These are phyloP conservation scores for Bhutanitis thaidina DNA, from an alignment of 2,888 invertebrate genomes.

Conservation along the genomic window DNA sequence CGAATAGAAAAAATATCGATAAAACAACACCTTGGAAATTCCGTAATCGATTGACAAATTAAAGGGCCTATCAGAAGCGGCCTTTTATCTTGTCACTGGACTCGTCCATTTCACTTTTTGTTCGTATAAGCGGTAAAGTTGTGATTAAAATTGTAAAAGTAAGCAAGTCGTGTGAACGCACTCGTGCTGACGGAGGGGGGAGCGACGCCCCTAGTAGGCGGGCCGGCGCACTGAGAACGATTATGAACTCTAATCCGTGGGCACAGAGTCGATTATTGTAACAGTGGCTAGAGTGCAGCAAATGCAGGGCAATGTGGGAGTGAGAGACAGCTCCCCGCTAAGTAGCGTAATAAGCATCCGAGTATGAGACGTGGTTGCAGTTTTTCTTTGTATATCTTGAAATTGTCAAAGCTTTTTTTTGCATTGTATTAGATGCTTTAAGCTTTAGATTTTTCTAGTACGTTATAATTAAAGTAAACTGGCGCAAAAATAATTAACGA, in stretches of 20 bases:
- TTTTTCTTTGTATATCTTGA: conserved; percentile 49
- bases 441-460: too few relatives aligned
- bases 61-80: conserved; percentile 31
- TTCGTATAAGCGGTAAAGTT: conserved; percentile 64
- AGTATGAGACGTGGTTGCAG: conserved; percentile 48
- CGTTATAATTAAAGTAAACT: too few relatives aligned
- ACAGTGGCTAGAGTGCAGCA: conserved; percentile 45
- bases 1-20: background rate
- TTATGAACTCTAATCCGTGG: conserved; percentile 30
- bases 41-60: conserved; percentile 21
- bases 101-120: conserved; percentile 57
- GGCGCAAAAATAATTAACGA: too few relatives aligned
- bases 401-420: conserved; percentile 25
- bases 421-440: too few relatives aligned
- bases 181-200: conserved; percentile 52
- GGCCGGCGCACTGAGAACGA: conserved; percentile 41
- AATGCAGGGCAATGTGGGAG: conserved; percentile 61
- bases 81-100: conserved; percentile 49
- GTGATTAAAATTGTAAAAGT: conserved; percentile 76
- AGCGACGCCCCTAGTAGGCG: conserved; percentile 74
- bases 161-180: conserved; percentile 53
- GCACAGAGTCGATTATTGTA: conserved; percentile 28
- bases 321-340: conserved; percentile 60
- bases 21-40: conserved; percentile 6
- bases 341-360: conserved; percentile 56